Evolutionary conservation across 2,113 vertebrate genomes (phyloP), one percentile per base, ranked within the genome.

Genomic region (Canis aureus): DNA sequence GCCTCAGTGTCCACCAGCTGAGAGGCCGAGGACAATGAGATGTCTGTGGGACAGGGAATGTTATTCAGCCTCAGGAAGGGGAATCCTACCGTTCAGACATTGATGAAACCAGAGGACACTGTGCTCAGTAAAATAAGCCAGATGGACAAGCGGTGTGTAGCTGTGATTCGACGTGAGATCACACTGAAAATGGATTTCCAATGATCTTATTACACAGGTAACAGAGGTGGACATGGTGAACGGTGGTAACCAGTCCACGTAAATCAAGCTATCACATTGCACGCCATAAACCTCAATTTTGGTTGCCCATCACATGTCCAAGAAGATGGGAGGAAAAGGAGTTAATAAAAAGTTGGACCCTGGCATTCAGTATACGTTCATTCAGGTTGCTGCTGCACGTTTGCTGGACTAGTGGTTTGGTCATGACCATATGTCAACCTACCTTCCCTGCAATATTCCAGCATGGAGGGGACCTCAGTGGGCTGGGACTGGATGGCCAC

Each of bases 351-450:
- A 25, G 53, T 11, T 12, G 20, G 53, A 8, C 11, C 27, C 59
- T 8, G 59, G 32, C 13, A 9, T 3, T 17, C 71, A 10, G 59
- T 3, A 19, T 12, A 2, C 3, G 29, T n/a, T 35, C n/a, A 11
- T 13, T 38, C 15, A 13, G 15, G 22, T 32, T 38, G 27, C 25
- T 4, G 0, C 53, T 2, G 6, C 1, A 8, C 29, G 32, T 5
- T 62, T 17, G 8, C 32, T 22, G 62, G 64, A 35, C 8, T 20
- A 55, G 12, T 12, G 29, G 20, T 13, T 25, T 19, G 66, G 59
- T 5, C 3, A 2, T 19, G n/a, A 83, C 27, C 57, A 4, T 0
- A 0, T 0, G 8, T 19, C 22, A 12, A 3, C 19, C 27, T 32
- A 25, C 32, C 32, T 35, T 6, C 11, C 35, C 38, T 5, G 25